Percentiles rank a stretch among this genome's conserved stretches.
These are phyloP conservation scores for Notodonta ziczac DNA, from an alignment of 2,888 invertebrate species.

Conservation along the genomic window DNA sequence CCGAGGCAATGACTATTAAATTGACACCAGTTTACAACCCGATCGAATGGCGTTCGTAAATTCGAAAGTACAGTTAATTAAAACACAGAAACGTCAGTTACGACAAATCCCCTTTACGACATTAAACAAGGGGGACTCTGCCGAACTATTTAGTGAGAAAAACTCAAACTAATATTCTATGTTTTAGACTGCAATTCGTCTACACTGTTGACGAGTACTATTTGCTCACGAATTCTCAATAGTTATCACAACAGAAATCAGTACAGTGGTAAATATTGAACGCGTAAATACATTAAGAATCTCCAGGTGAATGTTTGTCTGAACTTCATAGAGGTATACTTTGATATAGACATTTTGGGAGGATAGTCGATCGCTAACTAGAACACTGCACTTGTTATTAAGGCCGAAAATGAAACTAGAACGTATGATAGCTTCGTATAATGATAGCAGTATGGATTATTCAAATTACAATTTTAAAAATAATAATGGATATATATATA, in stretches of 20 bases:
- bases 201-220: conserved; percentile 51
- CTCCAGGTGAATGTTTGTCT: conserved; percentile 30
- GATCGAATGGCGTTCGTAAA: conserved; percentile 21
- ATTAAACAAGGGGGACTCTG: conserved; percentile 8
- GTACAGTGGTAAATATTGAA: conserved; percentile 15
- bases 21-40: conserved; percentile 42
- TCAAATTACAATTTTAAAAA: conserved; percentile 37
- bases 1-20: conserved; percentile 26
- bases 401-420: conserved; percentile 40
- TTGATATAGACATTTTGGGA: conserved; percentile 1
- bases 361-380: background rate
- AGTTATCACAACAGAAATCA: conserved; percentile 50
- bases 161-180: background rate
- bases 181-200: conserved; percentile 8
- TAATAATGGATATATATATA: conserved; percentile 31
- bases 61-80: conserved; percentile 19
- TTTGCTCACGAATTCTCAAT: conserved; percentile 40
- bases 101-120: conserved; percentile 2
- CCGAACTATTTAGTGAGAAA: conserved; percentile 5
- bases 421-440: conserved; percentile 36
- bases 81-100: conserved; percentile 17
- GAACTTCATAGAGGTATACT: conserved; percentile 17
- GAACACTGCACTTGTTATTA: conserved; percentile 5
- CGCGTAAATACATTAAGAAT: conserved; percentile 17
- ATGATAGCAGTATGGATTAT: conserved; percentile 40